Base-by-base conservation (phyloP, 1,140 invertebrate species). In the Adelges cooleyi region DNA sequence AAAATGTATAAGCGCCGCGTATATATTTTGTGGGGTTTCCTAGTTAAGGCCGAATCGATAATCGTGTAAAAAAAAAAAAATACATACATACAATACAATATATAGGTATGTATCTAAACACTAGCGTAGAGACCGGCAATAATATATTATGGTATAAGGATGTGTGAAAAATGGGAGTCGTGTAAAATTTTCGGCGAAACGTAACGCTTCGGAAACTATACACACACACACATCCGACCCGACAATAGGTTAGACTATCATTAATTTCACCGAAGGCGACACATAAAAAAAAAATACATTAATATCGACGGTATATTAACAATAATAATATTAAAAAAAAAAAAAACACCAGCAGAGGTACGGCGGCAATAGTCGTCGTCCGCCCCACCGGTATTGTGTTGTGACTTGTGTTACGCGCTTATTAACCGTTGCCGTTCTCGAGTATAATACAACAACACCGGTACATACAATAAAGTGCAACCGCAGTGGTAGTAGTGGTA, bases 11-110 rank as follows among this genome's bases (percentile, higher is more conserved):
- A 29, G 36, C 23, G 29, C 5, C 29, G 29, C 29, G 29, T 33
- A 33, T 18, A 36, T 44, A 59, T 44, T n/a, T 59, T 59, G 54
- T 27, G 10, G 40, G 54, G 54, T 59, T 59, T 59, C 54, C 54
- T 44, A 44, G 38, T 10, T 18, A 44, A 59, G 38, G 22, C 38
- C 44, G 25, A 27, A 59, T 44, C 54, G 54, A 59, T 59, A 59
- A 20, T 42, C 4, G 11, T 15, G 53, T 11, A 50, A 15, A 53
- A 54, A 38, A 52, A 29, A 38, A 54, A 36, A 22, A 18, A 22
- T 20, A 38, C 17, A 18, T 17, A 36, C 9, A 25, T 3, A 5
- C 6, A 48, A n/a, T n/a, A n/a, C n/a, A n/a, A n/a, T n/a, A n/a
- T n/a, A n/a, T n/a, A n/a, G n/a, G n/a, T n/a, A n/a, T n/a, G n/a